Base-by-base conservation (phyloP, 1,140 invertebrate genomes). In the Eriocheir sinensis region DNA sequence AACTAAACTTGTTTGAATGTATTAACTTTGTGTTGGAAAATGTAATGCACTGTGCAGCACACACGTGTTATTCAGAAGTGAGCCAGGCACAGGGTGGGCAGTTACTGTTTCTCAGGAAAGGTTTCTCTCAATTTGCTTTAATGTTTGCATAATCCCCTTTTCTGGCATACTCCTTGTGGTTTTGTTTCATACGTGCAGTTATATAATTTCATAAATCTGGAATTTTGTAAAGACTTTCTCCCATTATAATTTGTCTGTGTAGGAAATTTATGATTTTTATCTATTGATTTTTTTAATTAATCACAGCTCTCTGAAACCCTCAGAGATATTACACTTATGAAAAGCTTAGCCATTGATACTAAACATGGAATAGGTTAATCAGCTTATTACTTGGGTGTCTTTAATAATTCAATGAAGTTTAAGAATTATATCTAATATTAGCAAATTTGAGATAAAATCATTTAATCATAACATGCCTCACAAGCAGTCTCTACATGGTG, bases 71-170 rank as follows among this genome's bases (percentile, higher is more conserved):
- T 72, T 3, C 60, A 72, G 60, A 72, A 72, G 27, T 72, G 21
- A 72, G 27, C 60, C 21, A 27, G 27, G 60, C n/a, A 72, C 60
- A 72, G 60, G 27, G 21, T 72, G 60, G n/a, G 60, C 21, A n/a
- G 60, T 72, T 72, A 72, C 60, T 72, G 60, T 72, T 72, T 72
- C 60, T 72, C 60, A 72, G 60, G 60, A 72, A 72, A 72, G 60
- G 60, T 72, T n/a, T 72, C 21, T 72, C 60, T 72, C 60, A 72
- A n/a, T 6, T n/a, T 72, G 60, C 60, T n/a, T 72, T n/a, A n/a
- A n/a, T n/a, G n/a, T 72, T 21, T 72, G 60, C 21, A n/a, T 21
- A 72, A n/a, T 72, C 6, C 60, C 60, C 27, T 2, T n/a, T n/a
- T 4, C 60, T n/a, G n/a, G 8, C 27, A n/a, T 72, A n/a, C 6